A percentile compares a stretch with the other conserved stretches of the same genome.
Conservation (phyloP, 2,113 vertebrate genomes). For the Micronycteris hirsuta region DNA sequence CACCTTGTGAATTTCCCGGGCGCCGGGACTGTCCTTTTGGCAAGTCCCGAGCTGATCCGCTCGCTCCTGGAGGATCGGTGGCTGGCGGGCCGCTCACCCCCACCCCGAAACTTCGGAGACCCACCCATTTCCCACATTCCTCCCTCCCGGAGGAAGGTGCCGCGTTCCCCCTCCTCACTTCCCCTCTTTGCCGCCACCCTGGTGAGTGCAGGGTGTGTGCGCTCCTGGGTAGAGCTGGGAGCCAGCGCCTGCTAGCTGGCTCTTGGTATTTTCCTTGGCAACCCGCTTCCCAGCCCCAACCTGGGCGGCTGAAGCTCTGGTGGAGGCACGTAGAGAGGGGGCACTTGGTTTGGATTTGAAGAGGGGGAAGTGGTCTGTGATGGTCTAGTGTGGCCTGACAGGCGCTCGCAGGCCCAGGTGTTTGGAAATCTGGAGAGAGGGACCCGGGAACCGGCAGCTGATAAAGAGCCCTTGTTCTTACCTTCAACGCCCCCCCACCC, state of each 20-base stretch:
- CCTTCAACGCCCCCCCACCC: background rate
- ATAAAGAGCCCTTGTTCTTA: conserved; percentile 56
- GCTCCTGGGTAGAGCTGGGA: conserved; percentile 39
- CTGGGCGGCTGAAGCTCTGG: conserved; percentile 45
- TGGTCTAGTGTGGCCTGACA: background rate
- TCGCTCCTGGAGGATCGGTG: background rate
- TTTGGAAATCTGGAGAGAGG: conserved; percentile 21
- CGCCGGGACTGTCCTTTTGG: background rate
- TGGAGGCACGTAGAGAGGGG: background rate
- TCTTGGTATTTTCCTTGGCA: conserved; percentile 70
- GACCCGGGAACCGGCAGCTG: background rate
- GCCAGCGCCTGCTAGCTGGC: conserved; percentile 55
- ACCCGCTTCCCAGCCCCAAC: conserved; percentile 43
- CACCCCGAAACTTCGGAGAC: background rate
- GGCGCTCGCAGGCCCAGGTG: conserved; percentile 32
- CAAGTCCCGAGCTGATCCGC: conserved; percentile 2
- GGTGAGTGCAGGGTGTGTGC: conserved; percentile 46
- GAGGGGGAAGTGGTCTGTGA: background rate
- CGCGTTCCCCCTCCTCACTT: background rate
- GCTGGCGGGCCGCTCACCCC: background rate
- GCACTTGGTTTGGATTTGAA: background rate
- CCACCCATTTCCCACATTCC: conserved; percentile 7
- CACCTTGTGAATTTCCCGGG: conserved; percentile 58
- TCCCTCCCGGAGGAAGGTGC: background rate
- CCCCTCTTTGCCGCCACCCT: conserved; percentile 24